Evolutionary conservation across 2,888 invertebrate genomes (phyloP).

Genomic region (Disparrhopalites patrizii): DNA sequence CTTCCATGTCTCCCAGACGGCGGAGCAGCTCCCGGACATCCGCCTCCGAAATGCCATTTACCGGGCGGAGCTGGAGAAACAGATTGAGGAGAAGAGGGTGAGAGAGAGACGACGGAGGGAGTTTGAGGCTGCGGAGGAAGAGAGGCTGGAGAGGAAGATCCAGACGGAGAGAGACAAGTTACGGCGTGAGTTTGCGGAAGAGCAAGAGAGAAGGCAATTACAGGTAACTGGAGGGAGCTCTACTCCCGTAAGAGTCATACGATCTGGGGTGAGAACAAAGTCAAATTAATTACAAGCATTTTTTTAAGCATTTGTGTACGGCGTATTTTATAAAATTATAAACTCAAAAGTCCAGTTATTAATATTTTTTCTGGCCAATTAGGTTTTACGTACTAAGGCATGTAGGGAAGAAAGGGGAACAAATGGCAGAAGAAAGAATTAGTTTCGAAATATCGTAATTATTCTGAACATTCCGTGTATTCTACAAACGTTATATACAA

Average conservation of each 20-base stretch:
- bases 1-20: conserved; percentile 45
- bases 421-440: background rate
- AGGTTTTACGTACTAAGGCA: too few species aligned
- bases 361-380: conserved; percentile 6
- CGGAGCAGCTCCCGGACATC: conserved; percentile 46
- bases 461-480: too few species aligned
- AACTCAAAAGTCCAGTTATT: too few species aligned
- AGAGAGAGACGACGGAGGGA: conserved; percentile 40
- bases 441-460: too few species aligned
- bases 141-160: conserved; percentile 41
- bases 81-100: conserved; percentile 43
- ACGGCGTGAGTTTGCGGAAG: conserved; percentile 42
- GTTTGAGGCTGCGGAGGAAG: conserved; percentile 38
- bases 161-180: conserved; percentile 44
- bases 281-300: background rate
- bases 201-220: conserved; percentile 38
- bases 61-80: conserved; percentile 40
- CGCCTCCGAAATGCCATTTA: conserved; percentile 38
- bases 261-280: conserved; percentile 20
- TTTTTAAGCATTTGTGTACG: too few species aligned
- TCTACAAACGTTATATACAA: too few species aligned
- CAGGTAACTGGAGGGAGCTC: conserved; percentile 33
- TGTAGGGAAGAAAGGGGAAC: background rate
- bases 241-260: conserved; percentile 5
- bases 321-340: too few species aligned